Percentiles rank a stretch among this genome's conserved stretches.
phyloP scores from a whole-genome alignment of 2,113 vertebrate species.

The Amphilophus citrinellus region DNA sequence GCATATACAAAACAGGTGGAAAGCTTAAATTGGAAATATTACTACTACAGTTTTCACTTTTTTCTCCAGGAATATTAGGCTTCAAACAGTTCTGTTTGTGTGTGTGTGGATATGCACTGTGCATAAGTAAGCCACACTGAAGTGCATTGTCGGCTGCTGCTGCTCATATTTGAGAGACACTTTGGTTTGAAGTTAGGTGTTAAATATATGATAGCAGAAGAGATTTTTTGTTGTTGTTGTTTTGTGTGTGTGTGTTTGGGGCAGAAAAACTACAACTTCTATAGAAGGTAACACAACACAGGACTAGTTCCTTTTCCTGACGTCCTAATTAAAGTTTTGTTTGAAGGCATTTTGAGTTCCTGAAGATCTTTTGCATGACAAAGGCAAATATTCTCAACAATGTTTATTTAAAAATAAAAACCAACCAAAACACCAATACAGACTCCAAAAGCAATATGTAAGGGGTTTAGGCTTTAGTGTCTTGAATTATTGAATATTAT shows the following conservation, averaged over 20 bases:
- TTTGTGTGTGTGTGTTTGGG: not conserved
- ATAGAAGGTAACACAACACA: not conserved
- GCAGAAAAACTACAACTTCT: not conserved
- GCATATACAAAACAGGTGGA: not conserved
- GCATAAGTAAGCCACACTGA: not conserved
- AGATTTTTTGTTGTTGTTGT: too few relatives aligned
- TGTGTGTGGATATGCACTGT: not conserved
- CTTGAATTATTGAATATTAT: too few relatives aligned
- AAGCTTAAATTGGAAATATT: not conserved
- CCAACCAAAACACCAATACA: not conserved
- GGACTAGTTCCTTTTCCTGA: not conserved
- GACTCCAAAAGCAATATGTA: not conserved
- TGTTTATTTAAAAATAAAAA: not conserved
- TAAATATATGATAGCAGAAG: constrained; percentile 51
- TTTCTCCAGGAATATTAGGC: not conserved
- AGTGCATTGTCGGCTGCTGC: not conserved
- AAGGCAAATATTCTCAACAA: not conserved
- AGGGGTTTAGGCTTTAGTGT: too few relatives aligned
- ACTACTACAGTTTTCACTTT: not conserved
- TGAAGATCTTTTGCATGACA: not conserved
- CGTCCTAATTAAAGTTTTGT: constrained; percentile 25
- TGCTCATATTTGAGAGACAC: not conserved
- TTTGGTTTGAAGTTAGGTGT: constrained; percentile 51
- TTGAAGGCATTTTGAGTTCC: not conserved
- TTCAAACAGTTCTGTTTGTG: not conserved